Evolutionary conservation across 2,113 vertebrate genomes (phyloP), one percentile per base, ranked within the genome.

Genomic region (Atlantisia rogersi): DNA sequence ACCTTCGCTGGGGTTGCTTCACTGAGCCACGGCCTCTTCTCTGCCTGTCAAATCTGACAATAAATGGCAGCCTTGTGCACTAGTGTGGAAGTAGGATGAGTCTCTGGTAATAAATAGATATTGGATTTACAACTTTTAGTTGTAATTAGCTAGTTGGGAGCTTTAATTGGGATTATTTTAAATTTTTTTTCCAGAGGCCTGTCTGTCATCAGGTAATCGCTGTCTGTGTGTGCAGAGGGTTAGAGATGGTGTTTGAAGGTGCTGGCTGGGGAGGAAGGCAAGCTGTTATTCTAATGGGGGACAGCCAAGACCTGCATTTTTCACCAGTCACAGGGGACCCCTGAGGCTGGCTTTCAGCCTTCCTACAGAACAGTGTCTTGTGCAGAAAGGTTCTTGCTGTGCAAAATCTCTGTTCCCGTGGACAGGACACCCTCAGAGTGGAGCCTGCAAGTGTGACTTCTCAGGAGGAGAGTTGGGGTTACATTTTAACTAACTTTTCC

Each of bases 161-260:
- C 77, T 94, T 4, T 68, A 71, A 89, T 91, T 1, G 3, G 35
- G 14, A 46, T n/a, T 89, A 92, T 91, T 94, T 91, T 78, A 32
- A 87, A 92, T 91, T 94, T 91, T 79, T 32, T 87, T 94, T 79
- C 86, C 65, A 31, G 81, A 39, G 44, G 24, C 29, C 26, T 82
- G 81, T 15, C 65, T 87, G 70, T 81, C 3, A 1, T 76, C 48
- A 68, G 70, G 58, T 69, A 35, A 48, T 58, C 0, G 0, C 44
- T 0, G 11, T 68, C 48, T 87, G 14, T 70, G 32, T 80, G 20
- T 21, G 56, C 10, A 8, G 63, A 26, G 39, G 64, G 44, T 83
- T 77, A 74, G 76, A 69, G 68, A 50, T 50, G n/a, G n/a, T 55
- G 44, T 90, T 78, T 37, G 63, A 92, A 94, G 86, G 21, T 76